Evolutionary conservation across 2,888 invertebrate genomes (phyloP).

Genomic region (Pyrrhia umbra): DNA sequence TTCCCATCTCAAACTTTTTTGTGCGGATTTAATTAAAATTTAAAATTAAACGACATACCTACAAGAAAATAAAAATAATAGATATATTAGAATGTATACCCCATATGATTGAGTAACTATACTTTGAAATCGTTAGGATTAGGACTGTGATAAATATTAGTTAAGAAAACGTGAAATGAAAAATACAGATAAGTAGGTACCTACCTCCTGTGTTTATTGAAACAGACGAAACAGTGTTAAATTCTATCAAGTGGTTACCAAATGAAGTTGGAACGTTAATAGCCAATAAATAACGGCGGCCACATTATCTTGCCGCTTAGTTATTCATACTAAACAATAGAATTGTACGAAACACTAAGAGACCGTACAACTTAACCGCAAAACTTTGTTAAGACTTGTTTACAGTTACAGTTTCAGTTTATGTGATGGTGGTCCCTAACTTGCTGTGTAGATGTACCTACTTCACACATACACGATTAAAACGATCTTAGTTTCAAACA

Average conservation of each 20-base stretch:
- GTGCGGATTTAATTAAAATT: no score
- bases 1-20: no score
- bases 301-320: slow-evolving; percentile 69
- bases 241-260: slow-evolving; percentile 35
- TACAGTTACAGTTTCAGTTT: slow-evolving; percentile 83
- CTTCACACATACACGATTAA: slow-evolving; percentile 74
- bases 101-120: no score
- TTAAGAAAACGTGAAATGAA: no score
- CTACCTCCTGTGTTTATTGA: slow-evolving; percentile 40
- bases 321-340: slow-evolving; percentile 76
- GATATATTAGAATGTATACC: no score
- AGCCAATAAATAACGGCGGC: slow-evolving; percentile 58
- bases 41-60: no score
- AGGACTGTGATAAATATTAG: no score
- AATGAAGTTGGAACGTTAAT: slow-evolving; percentile 50
- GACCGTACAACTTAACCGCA: slow-evolving; percentile 82
- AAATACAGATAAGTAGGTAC: neutral
- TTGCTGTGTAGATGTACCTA: slow-evolving; percentile 69
- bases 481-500: slow-evolving; percentile 75
- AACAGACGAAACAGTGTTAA: slow-evolving; percentile 45
- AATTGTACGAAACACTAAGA: slow-evolving; percentile 78
- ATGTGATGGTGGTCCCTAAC: slow-evolving; percentile 81
- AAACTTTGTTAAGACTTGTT: slow-evolving; percentile 87
- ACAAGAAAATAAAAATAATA: no score
- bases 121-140: no score